Evolutionary conservation across 2,797 vertebrate genomes (phyloP), one percentile per base, ranked within the genome.

Genomic region (Sphenopsis melanotis): DNA sequence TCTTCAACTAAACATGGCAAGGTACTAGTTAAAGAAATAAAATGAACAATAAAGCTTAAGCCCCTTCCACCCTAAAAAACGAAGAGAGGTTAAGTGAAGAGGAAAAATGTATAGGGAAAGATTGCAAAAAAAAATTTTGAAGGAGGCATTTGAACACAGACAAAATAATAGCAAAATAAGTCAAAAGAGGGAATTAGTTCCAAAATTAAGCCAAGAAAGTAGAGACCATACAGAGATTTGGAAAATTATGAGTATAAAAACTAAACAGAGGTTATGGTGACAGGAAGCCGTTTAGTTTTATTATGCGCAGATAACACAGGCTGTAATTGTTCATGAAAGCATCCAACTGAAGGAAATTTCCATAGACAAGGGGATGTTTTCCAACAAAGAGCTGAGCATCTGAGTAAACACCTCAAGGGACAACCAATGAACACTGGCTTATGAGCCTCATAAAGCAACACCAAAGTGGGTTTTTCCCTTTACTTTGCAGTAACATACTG

Each of bases 241-340:
- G 74, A 82, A 96, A 88, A 90, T 86, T 69, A 86, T 24, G 41
- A 87, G 24, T 42, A 83, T 81, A 53, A 90, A 93, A 90, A 84
- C 60, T 82, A 79, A 90, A 52, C 30, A 84, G 80, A 63, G 83
- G 64, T 90, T 87, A 46, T 39, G 39, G 59, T 88, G 87, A 83
- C 77, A 94, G 85, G 83, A 95, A 90, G 36, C 52, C 11, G 0
- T 90, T 96, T 90, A 82, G 56, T 86, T 95, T 91, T 91, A 95
- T 79, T 81, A 88, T 16, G 53, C 44, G 79, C 70, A 44, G 81
- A 95, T 90, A 95, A 77, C 49, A 64, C n/a, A 55, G 66, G 30
- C 92, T 89, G 81, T 74, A 88, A 76, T 57, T 78, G 70, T 50
- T 90, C 80, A 53, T 53, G 42, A 84, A 94, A 80, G 8, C 34